A percentile compares a stretch with the other conserved stretches of the same genome.
Conservation (phyloP, 1,140 invertebrate genomes). For the Tetraneura akinire region DNA sequence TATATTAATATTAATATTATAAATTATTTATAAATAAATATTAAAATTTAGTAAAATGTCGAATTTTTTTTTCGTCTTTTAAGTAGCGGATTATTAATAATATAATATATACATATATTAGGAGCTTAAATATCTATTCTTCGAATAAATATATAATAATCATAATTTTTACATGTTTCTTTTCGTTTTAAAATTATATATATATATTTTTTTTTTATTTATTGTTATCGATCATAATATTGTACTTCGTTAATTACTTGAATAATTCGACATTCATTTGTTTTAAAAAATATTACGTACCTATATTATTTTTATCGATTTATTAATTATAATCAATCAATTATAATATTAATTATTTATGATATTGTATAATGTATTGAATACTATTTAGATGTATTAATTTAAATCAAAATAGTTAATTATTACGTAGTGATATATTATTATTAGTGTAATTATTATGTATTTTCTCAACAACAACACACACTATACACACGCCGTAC, state of each 20-base stretch:
- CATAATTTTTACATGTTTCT: too few species aligned
- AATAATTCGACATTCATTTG: constrained; percentile 27
- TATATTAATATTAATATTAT: neutral
- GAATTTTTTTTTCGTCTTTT: constrained; percentile 19
- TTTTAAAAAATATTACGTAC: too few species aligned
- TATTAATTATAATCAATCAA: neutral
- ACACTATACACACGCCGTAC: constrained; percentile 1
- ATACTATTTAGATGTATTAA: too few species aligned
- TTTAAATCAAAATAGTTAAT: too few species aligned
- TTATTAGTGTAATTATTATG: too few species aligned
- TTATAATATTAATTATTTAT: neutral
- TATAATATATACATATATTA: neutral
- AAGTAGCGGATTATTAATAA: constrained; percentile 3
- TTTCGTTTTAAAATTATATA: neutral
- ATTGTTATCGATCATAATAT: neutral
- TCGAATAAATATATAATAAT: too few species aligned
- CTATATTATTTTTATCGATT: too few species aligned
- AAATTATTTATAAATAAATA: too few species aligned
- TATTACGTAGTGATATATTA: too few species aligned
- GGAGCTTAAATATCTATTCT: too few species aligned
- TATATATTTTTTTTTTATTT: neutral
- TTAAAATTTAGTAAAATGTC: neutral
- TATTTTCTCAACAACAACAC: constrained; percentile 20
- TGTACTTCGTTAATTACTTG: neutral
- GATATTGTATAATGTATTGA: too few species aligned